These are phyloP conservation scores for Chalcosyrphus nemorum DNA, from an alignment of 2,888 invertebrate genomes.

Conservation along the genomic window DNA sequence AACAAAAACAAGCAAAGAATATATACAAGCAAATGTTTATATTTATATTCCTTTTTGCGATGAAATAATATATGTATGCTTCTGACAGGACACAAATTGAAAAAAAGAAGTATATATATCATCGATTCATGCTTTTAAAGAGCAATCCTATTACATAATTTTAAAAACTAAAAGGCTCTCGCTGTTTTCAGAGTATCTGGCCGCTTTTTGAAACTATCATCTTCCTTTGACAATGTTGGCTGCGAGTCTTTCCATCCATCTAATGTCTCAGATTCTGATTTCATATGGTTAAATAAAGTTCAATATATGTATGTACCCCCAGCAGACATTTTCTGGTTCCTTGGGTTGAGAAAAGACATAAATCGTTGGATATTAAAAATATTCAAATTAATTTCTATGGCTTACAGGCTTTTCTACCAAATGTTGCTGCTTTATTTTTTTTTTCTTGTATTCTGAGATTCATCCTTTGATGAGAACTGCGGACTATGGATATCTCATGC, in stretches of 20 bases:
- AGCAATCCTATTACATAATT: not conserved
- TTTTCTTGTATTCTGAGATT: not conserved
- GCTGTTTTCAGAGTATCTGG: not conserved
- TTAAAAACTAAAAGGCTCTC: not conserved
- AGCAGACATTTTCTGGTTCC: not conserved
- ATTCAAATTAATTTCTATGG: conserved; percentile 32
- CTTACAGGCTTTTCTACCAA: conserved; percentile 6
- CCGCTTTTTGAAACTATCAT: not conserved
- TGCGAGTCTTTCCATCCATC: not conserved
- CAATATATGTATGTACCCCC: not conserved
- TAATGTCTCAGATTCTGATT: not conserved
- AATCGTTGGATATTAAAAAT: conserved; percentile 16
- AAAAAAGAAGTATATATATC: not conserved
- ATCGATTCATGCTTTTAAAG: not conserved
- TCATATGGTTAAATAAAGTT: not conserved
- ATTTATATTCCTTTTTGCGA: not conserved
- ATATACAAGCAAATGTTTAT: not conserved
- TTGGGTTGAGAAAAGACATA: not conserved
- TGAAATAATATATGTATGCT: not conserved
- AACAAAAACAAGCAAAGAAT: not conserved
- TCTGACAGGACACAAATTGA: conserved; percentile 5
- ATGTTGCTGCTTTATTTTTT: conserved; percentile 21
- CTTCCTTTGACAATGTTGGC: not conserved
- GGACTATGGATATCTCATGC: conserved; percentile 23
- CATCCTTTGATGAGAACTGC: conserved; percentile 1